Percentiles rank a stretch among this genome's conserved stretches.
phyloP scores from a whole-genome alignment of 2,113 vertebrate genomes.

The Pachycephala philippinensis region DNA sequence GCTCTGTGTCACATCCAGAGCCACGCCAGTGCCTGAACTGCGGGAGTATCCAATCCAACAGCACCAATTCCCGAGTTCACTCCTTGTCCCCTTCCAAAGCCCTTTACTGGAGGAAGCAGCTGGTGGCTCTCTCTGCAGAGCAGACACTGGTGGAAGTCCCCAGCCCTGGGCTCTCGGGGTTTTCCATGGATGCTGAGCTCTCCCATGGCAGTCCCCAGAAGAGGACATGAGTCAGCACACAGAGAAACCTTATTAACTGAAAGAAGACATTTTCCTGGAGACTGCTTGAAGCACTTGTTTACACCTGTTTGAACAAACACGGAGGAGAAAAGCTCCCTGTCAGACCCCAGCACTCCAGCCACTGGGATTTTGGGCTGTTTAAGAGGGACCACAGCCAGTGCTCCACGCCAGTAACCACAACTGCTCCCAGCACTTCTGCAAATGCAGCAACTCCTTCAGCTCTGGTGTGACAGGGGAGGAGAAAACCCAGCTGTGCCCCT shows the following conservation, averaged over 20 bases:
- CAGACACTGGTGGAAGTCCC: background rate
- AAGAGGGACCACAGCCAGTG: background rate
- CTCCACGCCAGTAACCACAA: background rate
- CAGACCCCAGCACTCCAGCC: background rate
- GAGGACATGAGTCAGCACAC: background rate
- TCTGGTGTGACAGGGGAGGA: background rate
- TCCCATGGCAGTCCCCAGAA: background rate
- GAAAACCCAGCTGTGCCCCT: background rate
- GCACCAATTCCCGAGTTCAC: background rate
- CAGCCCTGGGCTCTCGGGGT: background rate
- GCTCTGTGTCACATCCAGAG: rapidly evolving
- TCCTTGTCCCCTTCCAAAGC: background rate
- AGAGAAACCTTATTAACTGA: background rate
- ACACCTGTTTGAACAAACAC: background rate
- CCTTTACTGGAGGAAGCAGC: background rate
- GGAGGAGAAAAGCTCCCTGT: background rate
- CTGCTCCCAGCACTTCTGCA: background rate
- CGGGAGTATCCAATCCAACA: background rate
- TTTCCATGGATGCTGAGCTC: background rate
- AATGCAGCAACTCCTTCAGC: background rate
- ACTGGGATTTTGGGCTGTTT: background rate
- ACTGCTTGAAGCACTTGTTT: background rate
- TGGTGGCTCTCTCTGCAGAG: background rate
- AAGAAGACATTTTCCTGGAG: background rate
- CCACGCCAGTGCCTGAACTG: background rate